Conservation (phyloP, 2,113 vertebrate species). For the Brachyhypopomus gauderio region DNA sequence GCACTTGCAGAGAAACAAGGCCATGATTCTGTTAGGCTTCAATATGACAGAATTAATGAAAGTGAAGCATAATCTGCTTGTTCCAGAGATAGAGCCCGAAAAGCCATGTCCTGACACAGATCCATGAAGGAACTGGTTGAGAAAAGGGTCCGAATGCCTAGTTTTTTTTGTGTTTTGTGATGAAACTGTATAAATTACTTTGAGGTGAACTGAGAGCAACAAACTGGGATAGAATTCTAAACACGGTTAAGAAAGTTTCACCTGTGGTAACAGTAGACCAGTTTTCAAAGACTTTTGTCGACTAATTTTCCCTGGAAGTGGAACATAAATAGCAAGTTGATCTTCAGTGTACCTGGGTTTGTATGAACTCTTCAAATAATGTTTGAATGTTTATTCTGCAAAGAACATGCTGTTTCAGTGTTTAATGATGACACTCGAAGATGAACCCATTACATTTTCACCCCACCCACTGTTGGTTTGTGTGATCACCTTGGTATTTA, state of each 20-base stretch:
- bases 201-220: neutral
- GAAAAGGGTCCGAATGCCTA: neutral
- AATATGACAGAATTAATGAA: slow-evolving; percentile 87
- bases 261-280: neutral
- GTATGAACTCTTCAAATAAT: slow-evolving; percentile 29
- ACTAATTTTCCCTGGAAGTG: slow-evolving; percentile 8
- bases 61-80: slow-evolving; percentile 82
- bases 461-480: neutral
- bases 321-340: neutral
- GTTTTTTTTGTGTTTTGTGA: neutral
- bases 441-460: neutral
- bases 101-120: neutral
- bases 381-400: slow-evolving; percentile 22
- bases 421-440: neutral
- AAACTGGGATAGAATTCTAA: neutral
- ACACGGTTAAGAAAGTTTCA: neutral
- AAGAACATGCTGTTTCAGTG: neutral
- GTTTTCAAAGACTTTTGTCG: slow-evolving; percentile 4
- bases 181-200: neutral
- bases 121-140: neutral
- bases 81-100: slow-evolving; percentile 61
- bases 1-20: slow-evolving; percentile 77
- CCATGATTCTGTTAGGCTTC: slow-evolving; percentile 87
- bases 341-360: slow-evolving; percentile 12
- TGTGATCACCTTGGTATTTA: neutral